These are phyloP conservation scores for Echinometra lucunter DNA, from an alignment of 53 echinoderm and acorn worm species.

Conservation along the genomic window DNA sequence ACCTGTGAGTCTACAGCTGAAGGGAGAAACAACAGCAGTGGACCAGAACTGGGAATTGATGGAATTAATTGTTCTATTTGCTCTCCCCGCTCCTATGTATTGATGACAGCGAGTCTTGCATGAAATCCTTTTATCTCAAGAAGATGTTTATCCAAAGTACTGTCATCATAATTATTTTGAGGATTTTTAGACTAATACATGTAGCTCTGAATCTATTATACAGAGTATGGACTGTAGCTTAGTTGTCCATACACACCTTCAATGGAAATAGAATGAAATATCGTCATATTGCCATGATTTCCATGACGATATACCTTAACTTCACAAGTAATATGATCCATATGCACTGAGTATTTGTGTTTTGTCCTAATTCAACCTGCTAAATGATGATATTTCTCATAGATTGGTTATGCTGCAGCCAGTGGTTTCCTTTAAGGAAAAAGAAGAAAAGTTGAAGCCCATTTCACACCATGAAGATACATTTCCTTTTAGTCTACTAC, in stretches of 20 bases:
- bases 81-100: not conserved
- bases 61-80: slow-evolving; percentile 21
- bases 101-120: slow-evolving; percentile 29
- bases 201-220: no score
- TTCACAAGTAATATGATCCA: not conserved
- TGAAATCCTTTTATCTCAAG: slow-evolving; percentile 61
- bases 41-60: slow-evolving; percentile 15
- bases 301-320: not conserved
- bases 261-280: not conserved
- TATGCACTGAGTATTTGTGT: not conserved
- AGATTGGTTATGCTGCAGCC: not conserved
- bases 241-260: not conserved
- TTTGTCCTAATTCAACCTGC: not conserved
- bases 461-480: no score
- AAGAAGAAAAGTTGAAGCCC: no score
- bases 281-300: no score
- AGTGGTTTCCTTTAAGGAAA: not conserved
- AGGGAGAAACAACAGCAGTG: not conserved
- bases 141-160: not conserved
- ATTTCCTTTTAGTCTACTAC: no score
- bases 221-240: not conserved
- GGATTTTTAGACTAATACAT: not conserved
- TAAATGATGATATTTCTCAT: not conserved
- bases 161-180: not conserved
- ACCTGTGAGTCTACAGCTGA: no score